A percentile compares a stretch with the other conserved stretches of the same genome.
phyloP scores from a whole-genome alignment of 2,888 invertebrate genomes.

The Sphaeridia pumilis region DNA sequence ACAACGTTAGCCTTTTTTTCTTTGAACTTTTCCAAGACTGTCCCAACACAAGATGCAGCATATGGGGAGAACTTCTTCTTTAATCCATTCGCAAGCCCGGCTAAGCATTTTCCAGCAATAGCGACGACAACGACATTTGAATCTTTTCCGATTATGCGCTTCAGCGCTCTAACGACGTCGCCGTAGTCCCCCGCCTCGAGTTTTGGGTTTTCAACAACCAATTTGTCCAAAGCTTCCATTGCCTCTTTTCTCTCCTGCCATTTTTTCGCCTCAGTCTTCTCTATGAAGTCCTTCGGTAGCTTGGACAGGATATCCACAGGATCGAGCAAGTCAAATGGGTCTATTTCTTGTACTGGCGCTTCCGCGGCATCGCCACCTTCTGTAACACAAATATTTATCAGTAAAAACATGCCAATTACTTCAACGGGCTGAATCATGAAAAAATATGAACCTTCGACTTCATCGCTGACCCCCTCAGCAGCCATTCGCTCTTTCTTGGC shows the following conservation, averaged over 20 bases:
- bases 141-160: conserved; percentile 84
- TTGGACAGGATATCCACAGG: conserved; percentile 88
- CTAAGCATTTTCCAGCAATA: conserved; percentile 68
- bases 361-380: conserved; percentile 39
- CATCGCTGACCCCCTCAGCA: conserved; percentile 44
- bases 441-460: conserved; percentile 41
- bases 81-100: conserved; percentile 69
- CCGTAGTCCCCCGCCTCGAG: conserved; percentile 87
- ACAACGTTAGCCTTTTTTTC: conserved; percentile 93
- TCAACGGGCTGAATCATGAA: not conserved
- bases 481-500: conserved; percentile 51
- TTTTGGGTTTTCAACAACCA: conserved; percentile 64
- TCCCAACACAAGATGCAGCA: conserved; percentile 59
- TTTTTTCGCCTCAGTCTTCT: conserved; percentile 85
- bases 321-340: conserved; percentile 80
- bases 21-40: conserved; percentile 88
- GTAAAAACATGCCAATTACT: not conserved
- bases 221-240: conserved; percentile 64
- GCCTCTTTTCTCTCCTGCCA: conserved; percentile 95
- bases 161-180: conserved; percentile 70
- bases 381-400: conserved; percentile 2
- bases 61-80: conserved; percentile 78
- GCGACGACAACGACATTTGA: conserved; percentile 88
- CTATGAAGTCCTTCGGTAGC: conserved; percentile 89
- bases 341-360: conserved; percentile 53